A percentile compares a stretch with the other conserved stretches of the same genome.
Conservation (phyloP, 2,888 invertebrate genomes). For the Lepidonotus clava region DNA sequence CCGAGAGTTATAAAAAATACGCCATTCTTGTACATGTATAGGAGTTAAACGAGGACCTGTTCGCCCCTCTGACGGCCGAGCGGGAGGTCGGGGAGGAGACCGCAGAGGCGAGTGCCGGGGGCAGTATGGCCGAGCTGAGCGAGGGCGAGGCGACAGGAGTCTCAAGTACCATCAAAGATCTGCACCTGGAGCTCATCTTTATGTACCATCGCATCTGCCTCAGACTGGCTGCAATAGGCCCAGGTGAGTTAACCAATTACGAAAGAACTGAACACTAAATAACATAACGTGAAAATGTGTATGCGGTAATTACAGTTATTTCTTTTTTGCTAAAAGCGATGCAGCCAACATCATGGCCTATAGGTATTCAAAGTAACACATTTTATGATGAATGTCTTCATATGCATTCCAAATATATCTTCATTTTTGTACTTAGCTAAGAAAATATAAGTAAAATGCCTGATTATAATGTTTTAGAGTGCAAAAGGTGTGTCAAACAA, state of each 20-base stretch:
- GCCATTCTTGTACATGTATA: conserved; percentile 59
- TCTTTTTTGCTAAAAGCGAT: too few relatives aligned
- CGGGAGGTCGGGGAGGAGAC: conserved; percentile 54
- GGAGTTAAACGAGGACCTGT: conserved; percentile 76
- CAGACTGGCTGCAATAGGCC: conserved; percentile 73
- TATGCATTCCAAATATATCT: too few relatives aligned
- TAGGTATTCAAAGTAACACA: too few relatives aligned
- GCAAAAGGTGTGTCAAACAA: conserved; percentile 21
- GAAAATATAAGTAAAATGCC: too few relatives aligned
- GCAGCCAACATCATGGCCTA: too few relatives aligned
- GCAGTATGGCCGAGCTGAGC: neutral
- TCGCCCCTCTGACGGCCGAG: conserved; percentile 64
- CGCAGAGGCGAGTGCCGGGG: neutral
- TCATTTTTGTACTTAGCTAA: too few relatives aligned
- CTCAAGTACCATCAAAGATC: conserved; percentile 78
- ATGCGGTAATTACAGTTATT: too few relatives aligned
- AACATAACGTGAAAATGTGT: too few relatives aligned
- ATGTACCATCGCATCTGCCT: conserved; percentile 79
- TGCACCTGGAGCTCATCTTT: conserved; percentile 78
- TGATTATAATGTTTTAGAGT: conserved; percentile 7
- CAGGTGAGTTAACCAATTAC: conserved; percentile 63
- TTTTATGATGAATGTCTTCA: too few relatives aligned
- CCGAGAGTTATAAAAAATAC: too few relatives aligned
- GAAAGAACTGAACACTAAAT: too few relatives aligned
- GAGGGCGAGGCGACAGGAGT: conserved; percentile 71